Conservation (phyloP, 2,888 invertebrate species). For the Netelia fuscicornis region DNA sequence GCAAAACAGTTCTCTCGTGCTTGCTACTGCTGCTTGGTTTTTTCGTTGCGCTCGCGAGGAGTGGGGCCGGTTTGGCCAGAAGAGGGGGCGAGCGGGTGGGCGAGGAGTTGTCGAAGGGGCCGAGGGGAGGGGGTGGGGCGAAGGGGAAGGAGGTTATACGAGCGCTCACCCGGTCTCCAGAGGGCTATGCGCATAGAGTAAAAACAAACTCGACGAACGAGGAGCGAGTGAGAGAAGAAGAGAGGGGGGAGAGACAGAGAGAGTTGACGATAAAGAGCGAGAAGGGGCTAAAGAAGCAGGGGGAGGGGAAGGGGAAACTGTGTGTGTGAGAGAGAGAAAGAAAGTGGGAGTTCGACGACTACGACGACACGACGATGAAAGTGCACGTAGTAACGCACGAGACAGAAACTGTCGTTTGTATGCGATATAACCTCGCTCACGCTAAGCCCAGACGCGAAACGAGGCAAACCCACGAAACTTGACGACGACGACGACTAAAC, state of each 20-base stretch:
- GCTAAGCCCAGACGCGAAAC: conserved; percentile 44
- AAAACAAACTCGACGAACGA: conserved; percentile 43
- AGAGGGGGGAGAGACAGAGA: conserved; percentile 16
- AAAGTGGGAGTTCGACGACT: conserved; percentile 68
- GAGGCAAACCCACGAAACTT: conserved; percentile 47
- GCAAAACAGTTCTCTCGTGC: conserved; percentile 38
- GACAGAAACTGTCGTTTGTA: conserved; percentile 60
- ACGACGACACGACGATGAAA: conserved; percentile 50
- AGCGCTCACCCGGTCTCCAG: conserved; percentile 44
- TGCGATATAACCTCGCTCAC: conserved; percentile 17
- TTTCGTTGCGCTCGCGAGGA: conserved; percentile 7
- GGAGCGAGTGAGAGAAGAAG: conserved; percentile 42
- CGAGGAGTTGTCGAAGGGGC: background rate
- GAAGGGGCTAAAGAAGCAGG: conserved; percentile 59
- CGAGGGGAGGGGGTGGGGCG: background rate
- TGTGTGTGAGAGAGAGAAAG: background rate
- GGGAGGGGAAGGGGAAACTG: conserved; percentile 7
- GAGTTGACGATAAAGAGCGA: conserved; percentile 50
- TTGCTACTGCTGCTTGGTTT: conserved; percentile 42
- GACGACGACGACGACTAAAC: conserved; percentile 31
- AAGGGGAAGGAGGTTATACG: conserved; percentile 14
- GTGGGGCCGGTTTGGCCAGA: background rate
- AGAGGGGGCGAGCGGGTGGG: conserved; percentile 31
- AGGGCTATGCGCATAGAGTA: conserved; percentile 32
- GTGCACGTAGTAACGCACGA: conserved; percentile 52